Percentiles rank a stretch among this genome's conserved stretches.
Conservation (phyloP, 2,113 vertebrate species). For the Chascanopsetta lugubris region DNA sequence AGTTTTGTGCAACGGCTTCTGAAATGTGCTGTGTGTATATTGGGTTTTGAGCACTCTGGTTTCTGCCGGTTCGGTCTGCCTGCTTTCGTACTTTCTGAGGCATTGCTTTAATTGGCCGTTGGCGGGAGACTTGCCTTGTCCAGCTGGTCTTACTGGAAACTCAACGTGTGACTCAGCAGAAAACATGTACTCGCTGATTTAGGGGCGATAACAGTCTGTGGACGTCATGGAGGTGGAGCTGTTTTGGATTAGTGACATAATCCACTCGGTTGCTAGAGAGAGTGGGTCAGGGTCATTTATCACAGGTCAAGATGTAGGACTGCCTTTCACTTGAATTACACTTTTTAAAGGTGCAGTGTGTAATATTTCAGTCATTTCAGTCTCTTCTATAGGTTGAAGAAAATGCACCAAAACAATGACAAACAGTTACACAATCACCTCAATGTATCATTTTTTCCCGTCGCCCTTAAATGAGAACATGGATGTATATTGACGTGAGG, state of each 20-base stretch:
- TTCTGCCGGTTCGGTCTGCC: neutral
- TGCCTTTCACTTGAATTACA: neutral
- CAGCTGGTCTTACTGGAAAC: constrained; percentile 1
- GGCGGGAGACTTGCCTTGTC: constrained; percentile 2
- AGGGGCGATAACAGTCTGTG: neutral
- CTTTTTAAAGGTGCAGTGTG: no score
- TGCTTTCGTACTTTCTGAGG: neutral
- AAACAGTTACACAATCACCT: no score
- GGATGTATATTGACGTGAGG: no score
- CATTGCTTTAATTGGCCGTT: constrained; percentile 8
- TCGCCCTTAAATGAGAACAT: no score
- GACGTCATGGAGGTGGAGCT: neutral
- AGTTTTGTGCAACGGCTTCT: constrained; percentile 3
- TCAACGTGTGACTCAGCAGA: neutral
- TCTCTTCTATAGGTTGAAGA: no score
- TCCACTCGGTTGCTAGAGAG: neutral
- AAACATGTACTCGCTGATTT: neutral
- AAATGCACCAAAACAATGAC: no score
- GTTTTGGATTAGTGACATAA: neutral
- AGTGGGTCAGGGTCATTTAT: neutral
- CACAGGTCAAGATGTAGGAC: neutral
- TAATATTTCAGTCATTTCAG: no score
- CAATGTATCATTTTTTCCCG: no score
- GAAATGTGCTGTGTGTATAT: constrained; percentile 11
- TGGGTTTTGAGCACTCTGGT: neutral